phyloP scores from a whole-genome alignment of 2,888 invertebrate genomes.

The Harmothoe impar region DNA sequence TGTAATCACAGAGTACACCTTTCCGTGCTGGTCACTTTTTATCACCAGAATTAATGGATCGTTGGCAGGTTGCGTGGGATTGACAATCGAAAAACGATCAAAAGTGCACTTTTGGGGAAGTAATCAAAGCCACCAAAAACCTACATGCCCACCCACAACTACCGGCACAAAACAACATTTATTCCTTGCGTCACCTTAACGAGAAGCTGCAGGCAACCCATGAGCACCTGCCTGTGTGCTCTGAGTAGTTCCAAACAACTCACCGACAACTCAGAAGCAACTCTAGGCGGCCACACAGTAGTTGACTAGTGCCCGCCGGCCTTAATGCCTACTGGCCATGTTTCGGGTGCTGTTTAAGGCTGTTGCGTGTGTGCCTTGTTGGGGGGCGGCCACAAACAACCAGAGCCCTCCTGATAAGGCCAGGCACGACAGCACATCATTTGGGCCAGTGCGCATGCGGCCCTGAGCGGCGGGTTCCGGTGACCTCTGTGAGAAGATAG shows the following conservation, averaged over 20 bases:
- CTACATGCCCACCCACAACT: not conserved
- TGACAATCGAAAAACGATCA: not conserved
- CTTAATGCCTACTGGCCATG: not conserved
- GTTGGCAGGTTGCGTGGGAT: not conserved
- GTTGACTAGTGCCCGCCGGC: too few species aligned
- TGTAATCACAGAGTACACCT: not conserved
- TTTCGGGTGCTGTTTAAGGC: not conserved
- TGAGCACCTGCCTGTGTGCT: not conserved
- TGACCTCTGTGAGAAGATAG: constrained; percentile 28
- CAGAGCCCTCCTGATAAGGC: not conserved
- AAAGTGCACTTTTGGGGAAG: not conserved
- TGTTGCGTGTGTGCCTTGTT: not conserved
- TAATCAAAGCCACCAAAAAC: not conserved
- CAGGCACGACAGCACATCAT: constrained; percentile 14
- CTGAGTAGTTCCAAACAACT: not conserved
- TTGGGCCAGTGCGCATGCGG: constrained; percentile 1
- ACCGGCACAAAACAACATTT: not conserved
- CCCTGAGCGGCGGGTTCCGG: not conserved
- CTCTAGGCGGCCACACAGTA: too few species aligned
- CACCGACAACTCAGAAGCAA: not conserved
- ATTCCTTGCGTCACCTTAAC: not conserved
- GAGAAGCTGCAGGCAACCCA: not conserved
- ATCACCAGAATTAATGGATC: not conserved
- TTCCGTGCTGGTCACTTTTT: too few species aligned
- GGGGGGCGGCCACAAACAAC: not conserved